Percentiles rank a stretch among this genome's conserved stretches.
Evolutionary conservation across 2,113 vertebrate species (phyloP).

Genomic region (Sebastes fasciatus): DNA sequence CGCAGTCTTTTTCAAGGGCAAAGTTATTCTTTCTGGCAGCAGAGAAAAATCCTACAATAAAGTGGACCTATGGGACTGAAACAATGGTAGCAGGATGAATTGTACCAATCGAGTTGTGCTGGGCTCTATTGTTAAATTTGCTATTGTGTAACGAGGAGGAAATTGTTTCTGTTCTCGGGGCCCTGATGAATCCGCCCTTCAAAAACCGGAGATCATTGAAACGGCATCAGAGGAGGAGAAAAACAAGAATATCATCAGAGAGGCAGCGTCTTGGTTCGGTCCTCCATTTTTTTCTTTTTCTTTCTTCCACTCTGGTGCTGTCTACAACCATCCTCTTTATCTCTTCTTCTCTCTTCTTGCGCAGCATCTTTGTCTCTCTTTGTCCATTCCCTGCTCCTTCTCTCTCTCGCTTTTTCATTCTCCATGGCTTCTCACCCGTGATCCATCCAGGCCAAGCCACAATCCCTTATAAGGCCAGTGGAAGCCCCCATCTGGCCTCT

Average conservation of each 20-base stretch:
- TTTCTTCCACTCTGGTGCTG: constrained; percentile 1
- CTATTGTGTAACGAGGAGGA: constrained; percentile 64
- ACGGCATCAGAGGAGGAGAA: constrained; percentile 45
- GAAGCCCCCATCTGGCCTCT: constrained; percentile 74
- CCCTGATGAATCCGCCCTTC: constrained; percentile 65
- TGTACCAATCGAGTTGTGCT: constrained; percentile 40
- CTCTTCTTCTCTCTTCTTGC: neutral
- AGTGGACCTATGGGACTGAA: constrained; percentile 65
- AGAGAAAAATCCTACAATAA: constrained; percentile 59
- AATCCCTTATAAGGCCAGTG: constrained; percentile 78
- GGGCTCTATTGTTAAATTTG: constrained; percentile 60
- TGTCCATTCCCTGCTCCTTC: constrained; percentile 13
- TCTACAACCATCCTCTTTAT: neutral
- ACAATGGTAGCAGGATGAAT: constrained; percentile 70
- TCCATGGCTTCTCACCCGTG: constrained; percentile 58
- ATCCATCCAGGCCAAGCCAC: constrained; percentile 69
- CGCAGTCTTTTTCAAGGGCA: constrained; percentile 47
- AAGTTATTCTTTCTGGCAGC: constrained; percentile 43
- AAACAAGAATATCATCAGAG: constrained; percentile 58
- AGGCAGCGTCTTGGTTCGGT: constrained; percentile 25
- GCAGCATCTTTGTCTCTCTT: neutral
- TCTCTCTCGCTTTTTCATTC: constrained; percentile 58
- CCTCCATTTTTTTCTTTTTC: constrained; percentile 11
- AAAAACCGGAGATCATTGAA: constrained; percentile 64
- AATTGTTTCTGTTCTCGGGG: constrained; percentile 70